These are phyloP conservation scores for Micromys minutus DNA, from an alignment of 2,113 vertebrate species.

Conservation along the genomic window DNA sequence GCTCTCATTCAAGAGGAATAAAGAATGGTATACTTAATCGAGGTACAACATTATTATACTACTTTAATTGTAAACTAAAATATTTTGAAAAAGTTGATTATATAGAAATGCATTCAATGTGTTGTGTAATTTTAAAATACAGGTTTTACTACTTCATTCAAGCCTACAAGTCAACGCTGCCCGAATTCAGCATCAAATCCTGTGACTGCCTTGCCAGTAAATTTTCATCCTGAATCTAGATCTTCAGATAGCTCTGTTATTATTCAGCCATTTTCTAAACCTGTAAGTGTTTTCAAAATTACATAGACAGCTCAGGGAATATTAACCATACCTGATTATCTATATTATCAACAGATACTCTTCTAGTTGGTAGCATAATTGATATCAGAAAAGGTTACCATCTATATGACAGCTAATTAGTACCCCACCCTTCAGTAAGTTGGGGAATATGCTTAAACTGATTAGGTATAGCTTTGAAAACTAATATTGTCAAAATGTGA, in stretches of 20 bases:
- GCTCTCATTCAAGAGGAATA: slow-evolving; percentile 84
- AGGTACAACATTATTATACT: slow-evolving; percentile 85
- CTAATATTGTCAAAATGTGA: not conserved
- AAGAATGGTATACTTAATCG: slow-evolving; percentile 88
- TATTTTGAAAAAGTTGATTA: slow-evolving; percentile 58
- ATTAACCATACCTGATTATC: slow-evolving; percentile 78
- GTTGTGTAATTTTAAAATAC: slow-evolving; percentile 82
- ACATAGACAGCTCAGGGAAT: slow-evolving; percentile 77
- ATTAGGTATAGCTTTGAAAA: slow-evolving; percentile 43
- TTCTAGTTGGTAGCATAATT: slow-evolving; percentile 79
- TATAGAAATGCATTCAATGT: slow-evolving; percentile 55
- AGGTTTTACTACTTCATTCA: slow-evolving; percentile 85
- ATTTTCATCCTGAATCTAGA: slow-evolving; percentile 84
- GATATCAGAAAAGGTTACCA: slow-evolving; percentile 74
- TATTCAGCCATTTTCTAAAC: slow-evolving; percentile 84
- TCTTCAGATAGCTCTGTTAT: slow-evolving; percentile 77
- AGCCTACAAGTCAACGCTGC: slow-evolving; percentile 83
- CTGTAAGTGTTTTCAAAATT: slow-evolving; percentile 80
- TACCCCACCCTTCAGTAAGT: slow-evolving; percentile 85
- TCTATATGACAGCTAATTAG: slow-evolving; percentile 80
- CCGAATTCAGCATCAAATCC: slow-evolving; percentile 80
- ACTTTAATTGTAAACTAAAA: slow-evolving; percentile 77
- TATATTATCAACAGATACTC: slow-evolving; percentile 77
- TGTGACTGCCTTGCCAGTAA: slow-evolving; percentile 77
- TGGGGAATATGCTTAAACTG: slow-evolving; percentile 85